phyloP scores from a whole-genome alignment of 2,797 vertebrate species.

The Eospalax fontanierii region DNA sequence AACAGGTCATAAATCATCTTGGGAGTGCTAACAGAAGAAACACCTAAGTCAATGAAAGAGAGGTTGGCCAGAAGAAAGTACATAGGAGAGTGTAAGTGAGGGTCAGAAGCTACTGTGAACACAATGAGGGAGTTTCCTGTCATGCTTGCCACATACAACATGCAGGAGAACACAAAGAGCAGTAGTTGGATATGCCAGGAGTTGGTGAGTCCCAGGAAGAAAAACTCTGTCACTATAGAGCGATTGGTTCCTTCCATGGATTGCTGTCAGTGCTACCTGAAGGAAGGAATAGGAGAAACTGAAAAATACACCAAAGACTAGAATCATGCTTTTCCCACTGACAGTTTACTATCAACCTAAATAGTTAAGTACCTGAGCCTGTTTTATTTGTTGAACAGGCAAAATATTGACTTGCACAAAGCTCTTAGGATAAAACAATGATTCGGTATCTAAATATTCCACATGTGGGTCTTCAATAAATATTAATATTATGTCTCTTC shows the following conservation, averaged over 20 bases:
- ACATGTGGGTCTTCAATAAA: neutral
- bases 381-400: neutral
- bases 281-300: neutral
- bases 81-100: conserved; percentile 24
- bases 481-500: neutral
- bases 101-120: conserved; percentile 12
- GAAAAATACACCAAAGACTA: neutral
- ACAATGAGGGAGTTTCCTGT: conserved; percentile 22
- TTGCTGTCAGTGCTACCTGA: neutral
- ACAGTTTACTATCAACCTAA: neutral
- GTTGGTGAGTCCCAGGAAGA: conserved; percentile 71
- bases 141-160: conserved; percentile 31
- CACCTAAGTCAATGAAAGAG: conserved; percentile 70
- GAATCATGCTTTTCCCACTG: neutral
- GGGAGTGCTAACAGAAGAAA: conserved; percentile 58
- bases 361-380: neutral
- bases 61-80: conserved; percentile 31
- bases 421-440: neutral
- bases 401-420: neutral
- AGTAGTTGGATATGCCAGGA: conserved; percentile 15
- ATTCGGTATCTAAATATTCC: neutral
- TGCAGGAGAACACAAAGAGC: neutral
- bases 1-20: conserved; percentile 73
- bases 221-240: conserved; percentile 36
- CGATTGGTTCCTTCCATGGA: neutral